Base-by-base conservation (phyloP, 2,888 invertebrate species). In the Eristalis intricaria region DNA sequence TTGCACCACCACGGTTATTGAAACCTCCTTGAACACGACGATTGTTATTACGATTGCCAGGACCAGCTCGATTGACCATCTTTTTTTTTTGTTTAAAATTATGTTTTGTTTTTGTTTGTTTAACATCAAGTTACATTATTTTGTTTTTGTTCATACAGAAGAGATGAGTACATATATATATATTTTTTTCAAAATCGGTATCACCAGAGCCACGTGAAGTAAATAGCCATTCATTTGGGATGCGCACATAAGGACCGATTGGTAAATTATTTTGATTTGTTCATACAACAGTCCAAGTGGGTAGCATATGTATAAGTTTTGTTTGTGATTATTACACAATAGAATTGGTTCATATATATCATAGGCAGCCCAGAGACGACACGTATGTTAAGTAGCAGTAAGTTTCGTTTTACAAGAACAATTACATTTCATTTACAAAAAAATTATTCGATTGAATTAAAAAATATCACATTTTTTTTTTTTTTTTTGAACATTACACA, bases 11-110 rank as follows among this genome's bases (percentile, higher is more conserved):
- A 92, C 92, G 93, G 91, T 92, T 93, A 92, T 92, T 92, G 91
- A 92, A 92, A 92, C 91, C 92, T 93, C 93, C 91, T 90, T 91
- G 91, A 90, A 89, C 90, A 90, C 91, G 90, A 89, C 91, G 91
- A 90, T 90, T 90, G 87, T 90, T 90, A 86, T 89, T 63, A 87
- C 90, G 90, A 90, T 90, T 91, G 90, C 90, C 91, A 90, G 91
- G 92, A 90, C 92, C 92, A 92, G 92, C 91, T 91, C 93, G 92
- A 93, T 92, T 93, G 93, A 93, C 92, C 93, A 93, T 92, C 93
- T 93, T 91, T 84, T 89, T 73, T 75, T 61, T 26, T 26, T 26
- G 2, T 83, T 84, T 78, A 74, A 84, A 68, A 22, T 63, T 84
- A 81, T 66, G 74, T 64, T 56, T 43, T 22, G 60, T 58, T 26